Evolutionary conservation across 2,888 invertebrate genomes (phyloP).

Genomic region (Schrankia costaestrigalis): DNA sequence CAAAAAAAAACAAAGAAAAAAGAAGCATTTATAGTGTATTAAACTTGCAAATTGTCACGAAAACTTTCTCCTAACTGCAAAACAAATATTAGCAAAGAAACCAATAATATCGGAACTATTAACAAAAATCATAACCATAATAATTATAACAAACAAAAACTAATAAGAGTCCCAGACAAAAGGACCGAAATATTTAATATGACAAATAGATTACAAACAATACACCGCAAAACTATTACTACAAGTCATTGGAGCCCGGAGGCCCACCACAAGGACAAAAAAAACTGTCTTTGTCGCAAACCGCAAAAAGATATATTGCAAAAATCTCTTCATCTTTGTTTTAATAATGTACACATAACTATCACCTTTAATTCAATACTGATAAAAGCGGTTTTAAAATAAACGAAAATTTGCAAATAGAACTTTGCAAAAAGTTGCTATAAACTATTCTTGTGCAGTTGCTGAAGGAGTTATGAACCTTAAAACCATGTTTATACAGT

Average conservation of each 20-base stretch:
- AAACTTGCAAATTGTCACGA: too few relatives aligned
- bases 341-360: conserved; percentile 2
- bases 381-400: not conserved
- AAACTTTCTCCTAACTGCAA: too few relatives aligned
- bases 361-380: not conserved
- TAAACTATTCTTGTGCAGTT: not conserved
- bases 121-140: conserved; percentile 26
- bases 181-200: conserved; percentile 48
- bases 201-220: conserved; percentile 56
- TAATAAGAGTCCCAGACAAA: conserved; percentile 38
- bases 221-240: too few relatives aligned
- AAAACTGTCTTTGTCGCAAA: conserved; percentile 58
- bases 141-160: conserved; percentile 32
- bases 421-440: not conserved
- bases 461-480: conserved; percentile 2
- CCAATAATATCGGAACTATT: conserved; percentile 6
- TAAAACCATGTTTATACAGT: not conserved
- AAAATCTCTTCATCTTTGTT: conserved; percentile 13
- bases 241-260: conserved; percentile 53
- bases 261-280: conserved; percentile 37
- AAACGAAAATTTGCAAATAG: not conserved
- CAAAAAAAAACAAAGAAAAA: too few relatives aligned
- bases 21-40: too few relatives aligned
- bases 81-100: too few relatives aligned
- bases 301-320: conserved; percentile 43